Evolutionary conservation across 92 coral and sea anemone species (phyloP), one percentile per base, ranked within the genome.

Genomic region (Parazoanthus swiftii): DNA sequence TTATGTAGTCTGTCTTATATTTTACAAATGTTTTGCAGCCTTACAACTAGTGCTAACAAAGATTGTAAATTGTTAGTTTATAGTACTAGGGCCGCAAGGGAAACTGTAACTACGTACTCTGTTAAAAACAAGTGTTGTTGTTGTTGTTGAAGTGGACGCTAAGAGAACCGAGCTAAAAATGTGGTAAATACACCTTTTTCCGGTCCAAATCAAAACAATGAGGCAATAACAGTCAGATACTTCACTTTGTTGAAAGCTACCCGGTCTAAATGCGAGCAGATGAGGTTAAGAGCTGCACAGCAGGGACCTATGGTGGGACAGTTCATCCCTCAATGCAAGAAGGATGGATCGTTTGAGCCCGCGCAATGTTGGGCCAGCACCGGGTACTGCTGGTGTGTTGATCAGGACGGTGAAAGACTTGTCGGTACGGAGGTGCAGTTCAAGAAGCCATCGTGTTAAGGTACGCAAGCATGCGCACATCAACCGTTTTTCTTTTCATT

Each of bases 341-440:
- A 83, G 13, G 91, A 91, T 73, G 93, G 96, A 6, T 81, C 91
- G 18, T 93, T 44, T 82, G 90, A 88, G 71, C 79, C 91, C 16
- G 85, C 29, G 56, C 96, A 93, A 72, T 93, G 94, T 48, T 93
- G 94, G 94, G 82, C 96, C 37, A 88, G 91, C 79, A 85, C 94
- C 13, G 96, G 96, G 1, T 93, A 80, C 90, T 91, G 96, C 77
- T 93, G 96, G 94, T 93, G 96, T 58, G 96, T 93, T 43, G 91
- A 91, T 68, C 23, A 76, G 35, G 43, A 26, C 13, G 96, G 92
- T 6, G 67, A 74, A 14, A 88, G 85, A 85, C 68, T 87, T 23
- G 90, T 71, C 21, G 92, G 94, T 1, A 75, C 94, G n/a, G 88
- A 79, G 70, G 88, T 93, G 48, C 89, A 90, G 65, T 90, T 90